Evolutionary conservation across 35 echinoderm and acorn worm genomes (phyloP).

Genomic region (Acanthaster planci): DNA sequence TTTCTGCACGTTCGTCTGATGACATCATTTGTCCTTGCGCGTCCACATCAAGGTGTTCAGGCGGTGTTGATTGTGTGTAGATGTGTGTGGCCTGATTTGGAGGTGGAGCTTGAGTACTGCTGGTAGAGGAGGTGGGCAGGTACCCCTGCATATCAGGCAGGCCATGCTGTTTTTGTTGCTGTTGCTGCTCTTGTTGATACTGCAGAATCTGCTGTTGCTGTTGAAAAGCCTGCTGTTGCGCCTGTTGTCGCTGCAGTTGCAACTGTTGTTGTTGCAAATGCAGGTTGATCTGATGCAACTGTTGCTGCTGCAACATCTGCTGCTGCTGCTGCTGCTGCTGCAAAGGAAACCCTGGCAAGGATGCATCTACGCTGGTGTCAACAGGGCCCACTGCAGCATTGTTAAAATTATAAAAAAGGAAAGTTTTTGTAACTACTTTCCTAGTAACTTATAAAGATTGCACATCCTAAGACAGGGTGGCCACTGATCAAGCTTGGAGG

Average conservation of each 20-base stretch:
- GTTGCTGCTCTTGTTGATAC: not conserved
- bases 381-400: not conserved
- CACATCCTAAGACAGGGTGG: too few relatives aligned
- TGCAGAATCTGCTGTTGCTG: not conserved
- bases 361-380: not conserved
- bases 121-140: not conserved
- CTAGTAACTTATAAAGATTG: not conserved
- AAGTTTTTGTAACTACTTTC: too few relatives aligned
- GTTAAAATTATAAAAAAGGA: not conserved
- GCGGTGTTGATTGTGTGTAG: not conserved
- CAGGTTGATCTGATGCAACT: not conserved
- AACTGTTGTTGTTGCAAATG: conserved; percentile 20
- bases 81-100: not conserved
- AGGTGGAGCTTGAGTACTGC: not conserved
- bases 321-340: conserved; percentile 6
- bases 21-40: not conserved
- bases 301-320: conserved; percentile 8
- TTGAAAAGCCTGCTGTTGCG: not conserved
- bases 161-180: not conserved
- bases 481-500: too few relatives aligned
- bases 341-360: not conserved
- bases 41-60: not conserved
- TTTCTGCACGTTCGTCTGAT: not conserved
- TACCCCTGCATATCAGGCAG: not conserved
- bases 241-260: not conserved